Conservation (phyloP, 2,888 invertebrate species). For the Oligia latruncula region DNA sequence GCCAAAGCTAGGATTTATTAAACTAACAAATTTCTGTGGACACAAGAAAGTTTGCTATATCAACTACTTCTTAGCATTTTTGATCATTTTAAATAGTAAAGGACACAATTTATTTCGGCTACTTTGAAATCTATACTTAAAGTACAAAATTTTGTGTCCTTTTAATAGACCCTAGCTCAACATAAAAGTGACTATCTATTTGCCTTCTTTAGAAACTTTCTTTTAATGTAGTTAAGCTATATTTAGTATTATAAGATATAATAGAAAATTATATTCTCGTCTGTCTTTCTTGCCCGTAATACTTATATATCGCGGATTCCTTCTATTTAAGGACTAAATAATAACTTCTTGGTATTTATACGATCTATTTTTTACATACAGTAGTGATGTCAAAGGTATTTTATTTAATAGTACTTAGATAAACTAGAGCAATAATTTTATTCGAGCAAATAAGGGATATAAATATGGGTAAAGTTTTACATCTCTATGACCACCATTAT, state of each 20-base stretch:
- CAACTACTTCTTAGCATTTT: background rate
- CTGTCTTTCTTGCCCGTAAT: conserved; percentile 56
- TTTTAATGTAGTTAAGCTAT: conserved; percentile 54
- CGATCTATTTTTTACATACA: conserved; percentile 48
- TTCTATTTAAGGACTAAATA: conserved; percentile 51
- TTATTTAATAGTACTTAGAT: conserved; percentile 49
- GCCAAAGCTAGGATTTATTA: conserved; percentile 37
- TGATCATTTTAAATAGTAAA: conserved; percentile 1
- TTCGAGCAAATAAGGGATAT: conserved; percentile 45
- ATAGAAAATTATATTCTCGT: conserved; percentile 59
- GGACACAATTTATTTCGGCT: background rate
- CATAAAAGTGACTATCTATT: conserved; percentile 45
- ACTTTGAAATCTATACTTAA: conserved; percentile 18
- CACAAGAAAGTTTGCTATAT: background rate
- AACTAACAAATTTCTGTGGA: conserved; percentile 20
- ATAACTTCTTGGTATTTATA: conserved; percentile 61
- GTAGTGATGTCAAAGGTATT: conserved; percentile 42
- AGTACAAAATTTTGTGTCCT: background rate
- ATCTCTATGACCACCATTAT: conserved; percentile 44
- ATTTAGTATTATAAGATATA: conserved; percentile 59
- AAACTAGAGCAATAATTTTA: conserved; percentile 57
- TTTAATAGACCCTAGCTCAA: conserved; percentile 34
- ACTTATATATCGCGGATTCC: conserved; percentile 38
- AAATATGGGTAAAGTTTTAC: conserved; percentile 26
- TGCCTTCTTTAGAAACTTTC: conserved; percentile 52